Evolutionary conservation across 2,113 vertebrate species (phyloP).

Genomic region (Albula glossodonta): DNA sequence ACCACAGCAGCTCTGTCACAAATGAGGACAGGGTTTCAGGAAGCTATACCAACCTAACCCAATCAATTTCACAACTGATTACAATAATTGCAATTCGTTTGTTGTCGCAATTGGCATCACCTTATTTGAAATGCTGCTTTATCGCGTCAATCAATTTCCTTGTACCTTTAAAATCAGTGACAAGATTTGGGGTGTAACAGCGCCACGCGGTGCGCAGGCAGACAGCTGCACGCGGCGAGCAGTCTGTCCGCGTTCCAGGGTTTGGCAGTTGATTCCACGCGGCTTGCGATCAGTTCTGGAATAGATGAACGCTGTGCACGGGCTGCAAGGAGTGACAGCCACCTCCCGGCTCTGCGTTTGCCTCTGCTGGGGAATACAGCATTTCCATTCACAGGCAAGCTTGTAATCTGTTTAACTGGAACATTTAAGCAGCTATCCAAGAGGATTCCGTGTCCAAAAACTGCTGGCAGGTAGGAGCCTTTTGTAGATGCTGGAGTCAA

Average conservation of each 20-base stretch:
- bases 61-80: too few relatives aligned
- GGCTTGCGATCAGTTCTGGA: conserved; percentile 34
- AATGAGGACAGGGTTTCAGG: too few relatives aligned
- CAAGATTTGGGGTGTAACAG: conserved; percentile 25
- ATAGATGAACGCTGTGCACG: conserved; percentile 21
- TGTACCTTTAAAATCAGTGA: background rate
- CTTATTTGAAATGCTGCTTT: too few relatives aligned
- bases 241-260: conserved; percentile 44
- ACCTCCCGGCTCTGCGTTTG: background rate
- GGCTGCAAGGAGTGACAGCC: conserved; percentile 35
- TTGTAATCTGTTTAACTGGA: background rate
- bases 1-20: too few relatives aligned
- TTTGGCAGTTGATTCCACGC: conserved; percentile 48
- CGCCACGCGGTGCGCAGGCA: conserved; percentile 46
- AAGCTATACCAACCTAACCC: too few relatives aligned
- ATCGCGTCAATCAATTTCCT: too few relatives aligned
- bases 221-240: conserved; percentile 34
- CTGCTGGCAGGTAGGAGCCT: conserved; percentile 5
- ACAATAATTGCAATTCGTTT: too few relatives aligned
- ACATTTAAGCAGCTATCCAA: background rate
- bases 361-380: background rate
- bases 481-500: background rate
- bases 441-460: background rate
- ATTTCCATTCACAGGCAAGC: background rate
- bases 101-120: too few relatives aligned